Evolutionary conservation across 2,113 vertebrate genomes (phyloP), one percentile per base, ranked within the genome.

Genomic region (Cynopterus brachyotis): DNA sequence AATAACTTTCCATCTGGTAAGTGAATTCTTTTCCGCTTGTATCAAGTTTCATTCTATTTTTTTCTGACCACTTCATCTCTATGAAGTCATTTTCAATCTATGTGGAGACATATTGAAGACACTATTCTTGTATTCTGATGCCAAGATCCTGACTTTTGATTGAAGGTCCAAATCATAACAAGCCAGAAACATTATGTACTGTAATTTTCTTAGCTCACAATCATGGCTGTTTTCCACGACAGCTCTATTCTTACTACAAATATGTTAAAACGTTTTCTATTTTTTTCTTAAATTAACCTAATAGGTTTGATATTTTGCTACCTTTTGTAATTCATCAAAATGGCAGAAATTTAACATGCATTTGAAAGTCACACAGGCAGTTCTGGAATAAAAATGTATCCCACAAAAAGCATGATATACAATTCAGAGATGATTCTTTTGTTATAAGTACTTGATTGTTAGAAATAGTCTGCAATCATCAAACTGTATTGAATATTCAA

Each of bases 111-210:
- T 13, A 5, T 5, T 35, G 35, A 78, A 22, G n/a, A 88, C 28
- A 78, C 6, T 82, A 24, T 91, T 94, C 78, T 84, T 40, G 75
- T n/a, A 79, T 93, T 40, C 17, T 64, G 30, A 83, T 94, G 62
- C 60, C 82, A 94, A 86, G 9, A 32, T 79, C 50, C 12, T 4
- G 45, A 86, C 50, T 96, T 95, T 91, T 83, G 89, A 97, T 26
- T 89, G 78, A 97, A 91, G 22, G 7, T 87, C 2, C 9, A 91
- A 72, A 94, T 95, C 85, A 94, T 59, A 95, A 76, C 59, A 95
- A 70, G 37, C 83, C 37, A 91, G 24, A 57, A 90, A 78, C 8
- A 32, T 76, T 80, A 50, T 81, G n/a, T 50, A 60, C 24, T 72
- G 0, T 35, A 88, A 81, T 91, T 72, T 95, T 76, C 55, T 92